Evolutionary conservation across 2,888 invertebrate genomes (phyloP), one percentile per base, ranked within the genome.

Genomic region (Scaptodrosophila latifasciaeformis): DNA sequence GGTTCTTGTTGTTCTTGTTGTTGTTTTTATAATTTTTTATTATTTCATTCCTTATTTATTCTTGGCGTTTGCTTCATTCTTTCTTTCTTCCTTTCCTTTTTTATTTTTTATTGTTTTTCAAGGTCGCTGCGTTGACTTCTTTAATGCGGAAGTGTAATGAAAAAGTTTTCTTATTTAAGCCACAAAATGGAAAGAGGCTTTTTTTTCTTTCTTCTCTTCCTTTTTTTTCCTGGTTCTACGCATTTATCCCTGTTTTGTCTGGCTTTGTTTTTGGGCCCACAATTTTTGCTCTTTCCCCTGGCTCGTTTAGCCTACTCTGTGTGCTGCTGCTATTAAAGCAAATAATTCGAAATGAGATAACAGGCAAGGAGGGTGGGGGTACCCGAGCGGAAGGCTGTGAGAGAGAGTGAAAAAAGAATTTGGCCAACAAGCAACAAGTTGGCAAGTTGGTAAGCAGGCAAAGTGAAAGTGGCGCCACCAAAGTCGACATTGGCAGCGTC

Each of bases 281-380:
- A n/a, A n/a, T 21, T 51, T 53, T 50, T 54, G 55, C 55, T 39
- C 57, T 65, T 57, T 62, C 48, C 48, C 47, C 47, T 51, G 40
- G 17, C 45, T 4, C 13, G 7, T n/a, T n/a, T 7, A 34, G 13
- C 34, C 13, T 27, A 2, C 10, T 49, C 15, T 27, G 13, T 10
- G 39, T 12, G 7, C 17, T 49, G 53, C 30, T 49, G 64, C 80
- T 60, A 77, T 72, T 80, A 74, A 74, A 70, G 75, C 70, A 70
- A 77, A 77, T 74, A 77, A 77, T 77, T 67, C 65, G 60, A 74
- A 77, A 80, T 74, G 68, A 77, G 75, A 80, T 70, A 75, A 74
- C 70, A 56, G 21, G 7, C 43, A 35, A 19, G 47, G 5, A n/a
- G 17, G 1, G 6, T 9, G 17, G 37, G 21, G 35, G 31, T 35